These are phyloP conservation scores for Hormaphis cornu DNA, from an alignment of 1,140 invertebrate species.

Conservation along the genomic window DNA sequence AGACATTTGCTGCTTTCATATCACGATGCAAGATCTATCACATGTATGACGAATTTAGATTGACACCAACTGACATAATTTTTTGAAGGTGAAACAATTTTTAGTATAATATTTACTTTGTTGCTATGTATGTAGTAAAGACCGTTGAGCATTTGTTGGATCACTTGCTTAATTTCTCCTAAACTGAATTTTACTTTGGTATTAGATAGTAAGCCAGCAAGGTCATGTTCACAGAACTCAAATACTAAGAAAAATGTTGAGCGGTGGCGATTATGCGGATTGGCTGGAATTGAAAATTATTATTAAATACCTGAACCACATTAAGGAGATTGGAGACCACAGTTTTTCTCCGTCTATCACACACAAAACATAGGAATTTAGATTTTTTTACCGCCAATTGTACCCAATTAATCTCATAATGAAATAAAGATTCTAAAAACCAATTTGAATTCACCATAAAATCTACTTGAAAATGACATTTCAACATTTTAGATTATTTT, in stretches of 20 bases:
- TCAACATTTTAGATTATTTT: too few species aligned
- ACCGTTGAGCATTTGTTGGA: constrained; percentile 94
- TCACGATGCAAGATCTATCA: constrained; percentile 77
- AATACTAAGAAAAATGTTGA: constrained; percentile 97
- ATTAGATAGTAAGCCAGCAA: constrained; percentile 92
- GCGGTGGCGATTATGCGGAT: constrained; percentile 70
- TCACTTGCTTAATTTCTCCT: constrained; percentile 95
- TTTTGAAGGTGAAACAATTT: too few species aligned
- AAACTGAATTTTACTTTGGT: constrained; percentile 91
- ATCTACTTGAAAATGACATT: too few species aligned
- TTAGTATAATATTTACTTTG: constrained; percentile 51
- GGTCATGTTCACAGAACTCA: constrained; percentile 98
- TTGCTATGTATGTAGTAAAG: constrained; percentile 95
- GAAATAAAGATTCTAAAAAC: too few species aligned
- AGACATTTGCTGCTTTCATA: constrained; percentile 98
- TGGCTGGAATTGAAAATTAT: constrained; percentile 63
- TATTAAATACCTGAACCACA: too few species aligned
- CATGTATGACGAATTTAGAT: constrained; percentile 9
- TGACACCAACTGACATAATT: neutral
- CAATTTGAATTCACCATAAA: too few species aligned
- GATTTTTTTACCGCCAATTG: too few species aligned
- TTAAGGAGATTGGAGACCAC: too few species aligned
- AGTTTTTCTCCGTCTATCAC: too few species aligned
- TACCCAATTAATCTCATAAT: too few species aligned
- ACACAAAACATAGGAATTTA: too few species aligned